phyloP scores from a whole-genome alignment of 2,888 invertebrate species.

The Notodromas monacha region DNA sequence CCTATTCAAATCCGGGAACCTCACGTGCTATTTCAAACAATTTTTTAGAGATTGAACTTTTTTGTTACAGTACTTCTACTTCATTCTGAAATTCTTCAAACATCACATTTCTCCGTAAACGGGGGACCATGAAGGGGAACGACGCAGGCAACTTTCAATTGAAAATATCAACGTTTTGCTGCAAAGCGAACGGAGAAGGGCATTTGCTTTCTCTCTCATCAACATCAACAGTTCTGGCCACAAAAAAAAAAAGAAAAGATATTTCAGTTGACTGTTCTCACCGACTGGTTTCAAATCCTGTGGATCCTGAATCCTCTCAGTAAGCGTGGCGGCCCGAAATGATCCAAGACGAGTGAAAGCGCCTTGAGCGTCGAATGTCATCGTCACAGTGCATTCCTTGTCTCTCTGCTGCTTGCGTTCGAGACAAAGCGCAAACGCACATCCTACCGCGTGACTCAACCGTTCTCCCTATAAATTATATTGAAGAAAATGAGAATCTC shows the following conservation, averaged over 20 bases:
- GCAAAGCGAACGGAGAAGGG: too few species aligned
- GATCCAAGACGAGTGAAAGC: conserved; percentile 76
- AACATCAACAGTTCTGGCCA: too few species aligned
- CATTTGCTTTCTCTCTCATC: background rate
- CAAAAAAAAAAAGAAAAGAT: conserved; percentile 5
- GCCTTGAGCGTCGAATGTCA: conserved; percentile 65
- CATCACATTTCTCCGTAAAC: too few species aligned
- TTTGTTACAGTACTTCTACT: too few species aligned
- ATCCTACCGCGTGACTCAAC: conserved; percentile 91
- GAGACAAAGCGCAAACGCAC: conserved; percentile 89
- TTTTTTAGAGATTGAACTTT: too few species aligned
- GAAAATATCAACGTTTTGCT: too few species aligned
- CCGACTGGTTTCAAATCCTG: conserved; percentile 22
- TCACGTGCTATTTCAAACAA: too few species aligned
- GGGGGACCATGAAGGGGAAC: too few species aligned
- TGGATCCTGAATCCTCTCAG: conserved; percentile 34
- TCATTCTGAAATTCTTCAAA: too few species aligned
- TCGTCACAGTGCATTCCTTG: conserved; percentile 72
- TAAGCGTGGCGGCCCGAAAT: conserved; percentile 49
- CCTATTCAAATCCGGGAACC: too few species aligned
- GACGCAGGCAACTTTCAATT: too few species aligned
- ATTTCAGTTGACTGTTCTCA: conserved; percentile 11
- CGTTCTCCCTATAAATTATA: conserved; percentile 40
- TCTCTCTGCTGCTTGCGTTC: conserved; percentile 90
- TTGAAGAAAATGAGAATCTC: conserved; percentile 5